These are phyloP conservation scores for Galago senegalensis DNA, from an alignment of 2,797 vertebrate species.

Conservation along the genomic window DNA sequence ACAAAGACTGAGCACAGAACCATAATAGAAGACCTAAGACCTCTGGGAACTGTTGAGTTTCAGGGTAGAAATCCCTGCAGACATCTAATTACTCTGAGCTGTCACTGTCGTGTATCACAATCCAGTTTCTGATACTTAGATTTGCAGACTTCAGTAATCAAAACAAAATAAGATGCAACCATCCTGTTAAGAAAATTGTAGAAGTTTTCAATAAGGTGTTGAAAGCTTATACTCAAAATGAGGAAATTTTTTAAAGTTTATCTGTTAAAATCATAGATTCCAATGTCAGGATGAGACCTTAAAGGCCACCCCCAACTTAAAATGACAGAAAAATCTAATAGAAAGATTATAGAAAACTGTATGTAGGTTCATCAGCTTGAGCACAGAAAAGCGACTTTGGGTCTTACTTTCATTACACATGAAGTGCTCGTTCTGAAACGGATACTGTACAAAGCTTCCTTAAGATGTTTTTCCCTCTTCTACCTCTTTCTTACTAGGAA, in stretches of 20 bases:
- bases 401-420: neutral
- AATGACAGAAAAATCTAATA: neutral
- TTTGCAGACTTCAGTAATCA: constrained; percentile 24
- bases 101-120: neutral
- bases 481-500: neutral
- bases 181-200: neutral
- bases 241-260: constrained; percentile 33
- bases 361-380: neutral
- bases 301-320: neutral
- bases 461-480: neutral
- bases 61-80: neutral
- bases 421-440: neutral
- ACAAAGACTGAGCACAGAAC: neutral
- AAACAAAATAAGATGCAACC: neutral
- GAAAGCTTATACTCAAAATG: neutral
- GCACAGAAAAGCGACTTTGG: neutral
- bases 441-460: neutral
- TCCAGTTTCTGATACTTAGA: neutral
- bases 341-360: neutral
- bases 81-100: neutral
- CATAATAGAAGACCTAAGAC: neutral
- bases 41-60: neutral
- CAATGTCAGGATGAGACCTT: neutral
- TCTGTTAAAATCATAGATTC: constrained; percentile 8
- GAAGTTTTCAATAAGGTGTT: constrained; percentile 3